Percentiles rank a stretch among this genome's conserved stretches.
Evolutionary conservation across 1,140 invertebrate species (phyloP).

Genomic region (Eupeodes corollae): DNA sequence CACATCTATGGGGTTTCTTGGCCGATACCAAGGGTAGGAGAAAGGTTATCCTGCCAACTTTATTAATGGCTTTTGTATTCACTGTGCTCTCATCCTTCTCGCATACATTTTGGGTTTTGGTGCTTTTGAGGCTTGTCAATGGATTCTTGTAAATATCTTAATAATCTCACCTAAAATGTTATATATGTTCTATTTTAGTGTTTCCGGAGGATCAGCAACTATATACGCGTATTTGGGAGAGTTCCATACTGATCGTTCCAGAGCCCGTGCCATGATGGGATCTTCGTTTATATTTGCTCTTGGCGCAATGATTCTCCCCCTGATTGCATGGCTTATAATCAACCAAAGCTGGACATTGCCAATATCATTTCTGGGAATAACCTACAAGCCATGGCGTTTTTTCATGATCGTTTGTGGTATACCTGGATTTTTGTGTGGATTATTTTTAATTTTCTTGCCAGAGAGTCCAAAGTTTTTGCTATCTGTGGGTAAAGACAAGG

Average conservation of each 20-base stretch:
- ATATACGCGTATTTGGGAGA: conserved; percentile 17
- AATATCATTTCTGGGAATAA: conserved; percentile 8
- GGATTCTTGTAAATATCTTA: conserved; percentile 15
- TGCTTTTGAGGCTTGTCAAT: conserved; percentile 11
- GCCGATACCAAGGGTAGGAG: conserved; percentile 60
- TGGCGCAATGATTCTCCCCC: conserved; percentile 10
- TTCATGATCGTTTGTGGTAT: conserved; percentile 14
- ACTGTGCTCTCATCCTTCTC: conserved; percentile 10
- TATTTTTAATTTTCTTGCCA: conserved; percentile 43
- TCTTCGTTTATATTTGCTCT: conserved; percentile 12
- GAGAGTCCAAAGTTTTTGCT: conserved; percentile 67
- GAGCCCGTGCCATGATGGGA: conserved; percentile 13
- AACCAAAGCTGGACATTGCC: conserved; percentile 13
- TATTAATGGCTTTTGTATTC: conserved; percentile 9
- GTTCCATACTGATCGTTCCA: conserved; percentile 11
- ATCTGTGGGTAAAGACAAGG: conserved; percentile 43
- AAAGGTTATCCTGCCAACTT: conserved; percentile 44
- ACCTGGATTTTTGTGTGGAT: conserved; percentile 7
- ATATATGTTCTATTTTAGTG: conserved; percentile 5
- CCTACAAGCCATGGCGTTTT: conserved; percentile 16
- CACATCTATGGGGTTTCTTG: conserved; percentile 61
- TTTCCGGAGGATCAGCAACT: conserved; percentile 13
- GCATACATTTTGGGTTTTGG: conserved; percentile 11
- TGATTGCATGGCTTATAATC: conserved; percentile 11
- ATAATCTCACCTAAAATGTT: background rate